Conservation (phyloP, 2,797 vertebrate species). For the Bufotes viridis region DNA sequence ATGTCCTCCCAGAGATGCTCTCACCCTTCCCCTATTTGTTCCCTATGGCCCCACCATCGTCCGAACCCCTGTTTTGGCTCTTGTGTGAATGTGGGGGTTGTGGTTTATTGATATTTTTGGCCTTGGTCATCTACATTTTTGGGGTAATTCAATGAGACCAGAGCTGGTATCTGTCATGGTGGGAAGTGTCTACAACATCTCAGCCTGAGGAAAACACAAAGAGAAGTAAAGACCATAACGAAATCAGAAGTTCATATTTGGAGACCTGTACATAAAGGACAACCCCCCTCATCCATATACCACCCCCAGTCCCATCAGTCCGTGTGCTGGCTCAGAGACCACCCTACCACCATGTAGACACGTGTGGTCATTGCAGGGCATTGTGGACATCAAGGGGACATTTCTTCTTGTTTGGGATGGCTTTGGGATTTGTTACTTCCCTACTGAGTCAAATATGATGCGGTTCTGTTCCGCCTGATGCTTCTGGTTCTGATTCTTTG, state of each 20-base stretch:
- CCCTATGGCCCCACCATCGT: background rate
- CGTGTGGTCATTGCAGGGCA: background rate
- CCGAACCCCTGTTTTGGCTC: background rate
- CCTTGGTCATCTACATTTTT: background rate
- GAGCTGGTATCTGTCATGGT: background rate
- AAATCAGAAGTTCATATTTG: conserved; percentile 9
- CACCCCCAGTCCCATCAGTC: conserved; percentile 26
- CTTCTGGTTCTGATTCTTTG: conserved; percentile 84
- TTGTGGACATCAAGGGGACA: background rate
- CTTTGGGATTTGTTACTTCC: conserved; percentile 76
- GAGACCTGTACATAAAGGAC: background rate
- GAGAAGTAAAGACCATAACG: background rate
- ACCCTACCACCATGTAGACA: background rate
- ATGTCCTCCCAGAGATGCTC: background rate
- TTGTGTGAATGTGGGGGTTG: background rate
- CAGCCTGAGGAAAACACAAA: background rate
- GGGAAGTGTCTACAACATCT: background rate
- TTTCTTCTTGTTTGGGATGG: background rate
- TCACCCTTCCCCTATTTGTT: background rate
- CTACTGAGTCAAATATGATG: conserved; percentile 87
- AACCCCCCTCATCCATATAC: conserved; percentile 5
- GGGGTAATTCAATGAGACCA: background rate
- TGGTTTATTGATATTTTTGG: background rate
- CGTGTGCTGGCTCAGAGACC: background rate
- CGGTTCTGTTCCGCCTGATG: conserved; percentile 89